phyloP scores from a whole-genome alignment of 2,113 vertebrate genomes.

The Dunckerocampus dactyliophorus region DNA sequence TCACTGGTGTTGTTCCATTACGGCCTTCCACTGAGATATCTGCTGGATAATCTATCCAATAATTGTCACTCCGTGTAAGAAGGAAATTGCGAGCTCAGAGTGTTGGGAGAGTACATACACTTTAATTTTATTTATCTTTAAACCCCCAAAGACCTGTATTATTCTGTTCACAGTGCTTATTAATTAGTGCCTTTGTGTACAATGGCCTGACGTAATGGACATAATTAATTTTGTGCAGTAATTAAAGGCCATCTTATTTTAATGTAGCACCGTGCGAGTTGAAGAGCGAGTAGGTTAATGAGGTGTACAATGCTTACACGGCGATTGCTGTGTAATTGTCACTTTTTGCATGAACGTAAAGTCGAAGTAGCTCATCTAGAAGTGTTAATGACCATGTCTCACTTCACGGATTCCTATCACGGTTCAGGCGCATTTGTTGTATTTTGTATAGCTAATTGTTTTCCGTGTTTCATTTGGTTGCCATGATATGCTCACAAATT shows the following conservation, averaged over 20 bases:
- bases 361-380: conserved; percentile 8
- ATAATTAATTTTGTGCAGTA: conserved; percentile 17
- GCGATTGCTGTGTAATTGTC: conserved; percentile 49
- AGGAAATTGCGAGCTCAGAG: not conserved
- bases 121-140: conserved; percentile 4
- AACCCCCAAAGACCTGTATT: not conserved
- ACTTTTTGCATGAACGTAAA: conserved; percentile 44
- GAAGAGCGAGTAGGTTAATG: conserved; percentile 29
- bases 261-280: not conserved
- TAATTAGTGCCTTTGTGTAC: conserved; percentile 5
- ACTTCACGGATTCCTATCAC: not conserved
- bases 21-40: conserved; percentile 2
- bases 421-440: too few species aligned
- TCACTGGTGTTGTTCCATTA: conserved; percentile 21
- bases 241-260: conserved; percentile 23
- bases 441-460: too few species aligned
- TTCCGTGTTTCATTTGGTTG: too few species aligned
- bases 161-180: not conserved
- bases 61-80: conserved; percentile 3
- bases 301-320: conserved; percentile 8
- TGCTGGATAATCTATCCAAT: conserved; percentile 7
- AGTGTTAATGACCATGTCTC: not conserved
- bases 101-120: conserved; percentile 1
- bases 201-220: conserved; percentile 9
- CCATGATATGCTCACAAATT: too few species aligned